These are phyloP conservation scores for Chouioia cunea DNA, from an alignment of 2,888 invertebrate species.

Conservation along the genomic window DNA sequence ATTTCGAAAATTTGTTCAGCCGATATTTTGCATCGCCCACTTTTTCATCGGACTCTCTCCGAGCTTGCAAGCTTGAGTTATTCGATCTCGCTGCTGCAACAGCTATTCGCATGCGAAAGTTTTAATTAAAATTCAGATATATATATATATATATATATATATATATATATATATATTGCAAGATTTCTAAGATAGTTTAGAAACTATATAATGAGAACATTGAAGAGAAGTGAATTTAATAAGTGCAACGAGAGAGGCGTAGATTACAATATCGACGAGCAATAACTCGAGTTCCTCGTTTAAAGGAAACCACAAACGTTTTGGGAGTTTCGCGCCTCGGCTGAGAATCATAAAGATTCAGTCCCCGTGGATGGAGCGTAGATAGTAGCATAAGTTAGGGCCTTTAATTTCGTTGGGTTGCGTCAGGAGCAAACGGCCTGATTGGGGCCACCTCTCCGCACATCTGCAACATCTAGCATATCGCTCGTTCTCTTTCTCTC, in stretches of 20 bases:
- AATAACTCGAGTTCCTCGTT: constrained; percentile 37
- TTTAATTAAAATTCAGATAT: no score
- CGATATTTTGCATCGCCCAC: neutral
- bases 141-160: no score
- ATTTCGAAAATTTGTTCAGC: constrained; percentile 24
- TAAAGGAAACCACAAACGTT: constrained; percentile 24
- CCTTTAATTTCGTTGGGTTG: constrained; percentile 38
- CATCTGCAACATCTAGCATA: no score
- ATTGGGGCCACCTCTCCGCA: neutral
- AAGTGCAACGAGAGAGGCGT: no score
- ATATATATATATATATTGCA: neutral
- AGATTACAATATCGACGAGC: constrained; percentile 17
- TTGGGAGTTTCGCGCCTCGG: constrained; percentile 8
- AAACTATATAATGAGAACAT: neutral
- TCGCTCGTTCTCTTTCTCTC: neutral
- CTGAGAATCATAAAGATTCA: constrained; percentile 30
- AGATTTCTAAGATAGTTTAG: neutral
- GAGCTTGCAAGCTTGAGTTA: no score
- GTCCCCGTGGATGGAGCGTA: neutral
- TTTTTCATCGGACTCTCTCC: constrained; percentile 2
- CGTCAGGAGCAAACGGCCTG: constrained; percentile 24
- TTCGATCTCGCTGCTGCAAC: no score
- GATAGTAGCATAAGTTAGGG: constrained; percentile 26
- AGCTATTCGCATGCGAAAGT: no score
- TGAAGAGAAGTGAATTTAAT: no score